Percentiles rank a stretch among this genome's conserved stretches.
These are phyloP conservation scores for Sarcophilus harrisii DNA, from an alignment of 2,797 vertebrate species.

Conservation along the genomic window DNA sequence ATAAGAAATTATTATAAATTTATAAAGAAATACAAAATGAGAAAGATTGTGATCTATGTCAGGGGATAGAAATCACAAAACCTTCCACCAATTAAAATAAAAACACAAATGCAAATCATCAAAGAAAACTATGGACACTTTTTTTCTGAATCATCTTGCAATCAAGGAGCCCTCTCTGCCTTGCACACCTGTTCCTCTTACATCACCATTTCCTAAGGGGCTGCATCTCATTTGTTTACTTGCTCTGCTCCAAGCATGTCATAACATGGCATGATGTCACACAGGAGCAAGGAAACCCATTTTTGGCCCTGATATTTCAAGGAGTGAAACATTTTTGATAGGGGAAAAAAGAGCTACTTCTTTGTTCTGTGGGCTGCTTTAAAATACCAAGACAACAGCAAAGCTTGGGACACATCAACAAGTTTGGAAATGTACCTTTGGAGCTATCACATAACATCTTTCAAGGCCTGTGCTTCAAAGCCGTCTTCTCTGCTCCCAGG, in stretches of 20 bases:
- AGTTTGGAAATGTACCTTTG: background rate
- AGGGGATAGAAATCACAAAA: background rate
- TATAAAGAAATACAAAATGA: background rate
- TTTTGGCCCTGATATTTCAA: background rate
- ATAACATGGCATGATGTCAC: constrained; percentile 28
- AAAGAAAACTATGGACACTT: background rate
- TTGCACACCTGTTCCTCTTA: background rate
- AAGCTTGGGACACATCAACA: rapidly evolving
- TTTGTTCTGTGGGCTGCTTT: background rate
- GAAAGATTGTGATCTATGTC: background rate
- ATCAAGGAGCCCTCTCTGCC: background rate
- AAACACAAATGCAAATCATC: background rate
- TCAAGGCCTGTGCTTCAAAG: background rate
- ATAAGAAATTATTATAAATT: background rate
- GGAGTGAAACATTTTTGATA: background rate
- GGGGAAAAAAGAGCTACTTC: background rate
- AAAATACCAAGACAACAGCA: background rate
- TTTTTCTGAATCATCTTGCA: background rate
- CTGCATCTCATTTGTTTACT: constrained; percentile 1
- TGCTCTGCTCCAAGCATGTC: background rate
- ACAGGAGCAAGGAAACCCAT: background rate
- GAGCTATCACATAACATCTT: rapidly evolving
- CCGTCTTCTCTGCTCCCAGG: background rate
- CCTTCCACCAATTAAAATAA: background rate
- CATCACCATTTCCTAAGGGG: background rate